Evolutionary conservation across 1,140 invertebrate genomes (phyloP).

Genomic region (Phenacoccus solenopsis): DNA sequence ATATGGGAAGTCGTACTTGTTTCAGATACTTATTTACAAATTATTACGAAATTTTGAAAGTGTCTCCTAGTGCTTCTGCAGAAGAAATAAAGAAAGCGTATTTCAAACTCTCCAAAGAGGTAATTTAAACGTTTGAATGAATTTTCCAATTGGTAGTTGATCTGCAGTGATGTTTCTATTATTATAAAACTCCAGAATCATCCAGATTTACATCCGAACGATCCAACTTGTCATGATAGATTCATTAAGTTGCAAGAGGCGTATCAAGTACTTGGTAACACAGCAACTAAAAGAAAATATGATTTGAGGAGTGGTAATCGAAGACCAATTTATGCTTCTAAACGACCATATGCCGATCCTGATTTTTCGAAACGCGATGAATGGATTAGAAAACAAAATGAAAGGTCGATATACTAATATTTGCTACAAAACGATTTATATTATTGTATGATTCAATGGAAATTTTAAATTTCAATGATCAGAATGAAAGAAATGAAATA

Average conservation of each 20-base stretch:
- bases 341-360: neutral
- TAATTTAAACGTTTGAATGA: neutral
- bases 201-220: neutral
- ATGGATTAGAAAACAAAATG: neutral
- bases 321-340: neutral
- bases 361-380: neutral
- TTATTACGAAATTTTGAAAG: neutral
- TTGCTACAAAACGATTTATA: neutral
- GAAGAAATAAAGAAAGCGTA: neutral
- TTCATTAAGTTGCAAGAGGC: conserved; percentile 3
- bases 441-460: neutral
- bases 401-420: neutral
- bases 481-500: neutral
- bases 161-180: neutral
- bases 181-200: neutral
- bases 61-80: neutral
- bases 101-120: neutral
- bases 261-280: neutral
- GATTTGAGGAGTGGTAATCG: neutral
- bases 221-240: neutral
- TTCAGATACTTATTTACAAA: neutral
- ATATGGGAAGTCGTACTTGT: neutral
- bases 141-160: neutral
- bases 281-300: neutral
- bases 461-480: too few species aligned